Base-by-base conservation (phyloP, 2,888 invertebrate genomes). In the Leptothorax acervorum region DNA sequence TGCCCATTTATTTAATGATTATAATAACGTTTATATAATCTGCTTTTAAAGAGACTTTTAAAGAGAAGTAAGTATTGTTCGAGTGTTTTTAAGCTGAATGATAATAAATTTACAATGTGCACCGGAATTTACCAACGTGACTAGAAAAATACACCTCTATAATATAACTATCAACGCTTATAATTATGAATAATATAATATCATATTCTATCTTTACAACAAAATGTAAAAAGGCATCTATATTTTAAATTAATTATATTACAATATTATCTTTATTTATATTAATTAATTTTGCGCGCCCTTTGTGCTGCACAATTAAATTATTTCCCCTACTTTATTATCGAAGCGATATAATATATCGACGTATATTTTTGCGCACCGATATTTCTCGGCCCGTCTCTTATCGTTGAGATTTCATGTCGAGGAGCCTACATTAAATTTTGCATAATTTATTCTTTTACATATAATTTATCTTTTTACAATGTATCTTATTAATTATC, bases 211-310 rank as follows among this genome's bases (percentile, higher is more conserved):
- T 23, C 23, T 23, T 23, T 23, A 23, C 23, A 23, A 23, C 23
- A 23, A 23, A 23, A 23, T 23, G 23, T 23, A 23, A 23, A 23
- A 23, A 23, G 23, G 23, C 23, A 23, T 23, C 23, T 23, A n/a
- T n/a, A 84, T 66, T 83, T 55, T 51, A 51, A 18, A 15, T 18
- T 6, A 18, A 18, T 18, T 18, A 51, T 53, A n/a, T 45, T 45
- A 9, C 42, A 8, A 42, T 18, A 18, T 51, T 18, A 8, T 53
- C 8, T n/a, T 55, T 23, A 55, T 11, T 55, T 55, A 3, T 23
- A 55, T 55, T n/a, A 53, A 23, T 55, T 53, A 53, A 55, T 55
- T 55, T 55, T 55, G 23, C n/a, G 23, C 23, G 23, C 3, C 4
- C 8, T n/a, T 53, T 1, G n/a, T n/a, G 6, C 53, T 53, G n/a